Evolutionary conservation across 1,140 invertebrate genomes (phyloP).

Genomic region (Diabrotica undecimpunctata): DNA sequence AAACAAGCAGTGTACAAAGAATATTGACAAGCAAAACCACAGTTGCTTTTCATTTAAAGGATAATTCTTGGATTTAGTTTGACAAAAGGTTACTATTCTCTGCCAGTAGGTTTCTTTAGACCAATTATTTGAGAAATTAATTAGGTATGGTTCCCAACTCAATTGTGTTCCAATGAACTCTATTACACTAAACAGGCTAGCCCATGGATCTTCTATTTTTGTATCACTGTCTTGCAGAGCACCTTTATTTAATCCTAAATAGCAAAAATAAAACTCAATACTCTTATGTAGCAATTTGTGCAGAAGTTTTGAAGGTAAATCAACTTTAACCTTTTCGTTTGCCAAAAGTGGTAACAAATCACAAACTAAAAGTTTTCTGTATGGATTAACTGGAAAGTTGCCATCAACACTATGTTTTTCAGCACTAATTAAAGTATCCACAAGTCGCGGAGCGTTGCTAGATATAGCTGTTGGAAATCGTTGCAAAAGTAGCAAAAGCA

Average conservation of each 20-base stretch:
- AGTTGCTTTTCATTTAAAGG: slow-evolving; percentile 56
- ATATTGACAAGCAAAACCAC: slow-evolving; percentile 62
- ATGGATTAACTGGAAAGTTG: slow-evolving; percentile 64
- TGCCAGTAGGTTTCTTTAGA: slow-evolving; percentile 70
- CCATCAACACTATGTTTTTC: slow-evolving; percentile 67
- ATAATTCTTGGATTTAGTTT: slow-evolving; percentile 36
- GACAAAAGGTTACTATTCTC: slow-evolving; percentile 52
- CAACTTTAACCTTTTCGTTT: slow-evolving; percentile 49
- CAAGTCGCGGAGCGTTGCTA: slow-evolving; percentile 67
- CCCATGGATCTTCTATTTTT: slow-evolving; percentile 73
- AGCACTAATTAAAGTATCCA: slow-evolving; percentile 71
- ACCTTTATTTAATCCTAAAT: slow-evolving; percentile 36
- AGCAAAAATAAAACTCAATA: slow-evolving; percentile 56
- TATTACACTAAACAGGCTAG: slow-evolving; percentile 70
- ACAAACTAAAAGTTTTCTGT: slow-evolving; percentile 68
- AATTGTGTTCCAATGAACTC: slow-evolving; percentile 72
- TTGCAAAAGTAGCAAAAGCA: slow-evolving; percentile 72
- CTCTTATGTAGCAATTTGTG: slow-evolving; percentile 61
- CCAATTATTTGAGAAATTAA: slow-evolving; percentile 47
- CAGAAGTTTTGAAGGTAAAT: slow-evolving; percentile 62
- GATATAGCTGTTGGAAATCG: slow-evolving; percentile 76
- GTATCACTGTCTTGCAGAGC: slow-evolving; percentile 53
- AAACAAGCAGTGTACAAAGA: slow-evolving; percentile 68
- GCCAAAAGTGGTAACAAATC: slow-evolving; percentile 72
- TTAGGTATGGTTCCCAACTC: slow-evolving; percentile 69